Evolutionary conservation across 1,140 invertebrate species (phyloP).

Genomic region (Varroa destructor): DNA sequence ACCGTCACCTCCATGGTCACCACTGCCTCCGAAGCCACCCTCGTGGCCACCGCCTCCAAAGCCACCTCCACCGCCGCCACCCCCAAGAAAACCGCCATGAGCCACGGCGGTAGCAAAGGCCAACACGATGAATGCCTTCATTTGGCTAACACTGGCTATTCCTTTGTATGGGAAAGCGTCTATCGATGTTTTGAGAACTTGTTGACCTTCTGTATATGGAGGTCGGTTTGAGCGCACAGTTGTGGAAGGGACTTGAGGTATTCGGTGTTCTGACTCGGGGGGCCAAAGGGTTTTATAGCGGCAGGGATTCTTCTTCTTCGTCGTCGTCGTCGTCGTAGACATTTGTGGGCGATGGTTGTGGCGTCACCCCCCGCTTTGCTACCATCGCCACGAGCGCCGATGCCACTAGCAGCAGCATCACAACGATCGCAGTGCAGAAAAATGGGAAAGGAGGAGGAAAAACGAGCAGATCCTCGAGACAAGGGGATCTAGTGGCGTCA

Average conservation of each 20-base stretch:
- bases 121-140: slow-evolving; percentile 2
- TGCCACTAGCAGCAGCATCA: too few species aligned
- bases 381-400: too few species aligned
- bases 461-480: background rate
- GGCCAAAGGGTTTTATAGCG: too few species aligned
- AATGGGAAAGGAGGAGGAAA: too few species aligned
- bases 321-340: too few species aligned
- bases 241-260: background rate
- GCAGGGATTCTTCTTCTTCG: too few species aligned
- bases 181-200: background rate
- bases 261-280: too few species aligned
- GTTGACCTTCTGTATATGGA: background rate
- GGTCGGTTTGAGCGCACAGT: background rate
- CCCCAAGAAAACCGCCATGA: slow-evolving; percentile 10
- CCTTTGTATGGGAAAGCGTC: background rate
- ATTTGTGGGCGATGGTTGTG: too few species aligned
- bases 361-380: too few species aligned
- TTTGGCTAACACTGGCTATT: background rate
- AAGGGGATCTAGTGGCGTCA: slow-evolving; percentile 13
- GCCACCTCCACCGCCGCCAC: slow-evolving; percentile 15
- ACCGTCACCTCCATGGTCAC: slow-evolving; percentile 1
- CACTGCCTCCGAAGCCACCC: background rate
- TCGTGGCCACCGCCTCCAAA: slow-evolving; percentile 1
- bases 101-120: background rate
- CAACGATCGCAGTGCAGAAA: too few species aligned